These are phyloP conservation scores for Drosophila varians DNA, from an alignment of 1,140 invertebrate genomes.

Conservation along the genomic window DNA sequence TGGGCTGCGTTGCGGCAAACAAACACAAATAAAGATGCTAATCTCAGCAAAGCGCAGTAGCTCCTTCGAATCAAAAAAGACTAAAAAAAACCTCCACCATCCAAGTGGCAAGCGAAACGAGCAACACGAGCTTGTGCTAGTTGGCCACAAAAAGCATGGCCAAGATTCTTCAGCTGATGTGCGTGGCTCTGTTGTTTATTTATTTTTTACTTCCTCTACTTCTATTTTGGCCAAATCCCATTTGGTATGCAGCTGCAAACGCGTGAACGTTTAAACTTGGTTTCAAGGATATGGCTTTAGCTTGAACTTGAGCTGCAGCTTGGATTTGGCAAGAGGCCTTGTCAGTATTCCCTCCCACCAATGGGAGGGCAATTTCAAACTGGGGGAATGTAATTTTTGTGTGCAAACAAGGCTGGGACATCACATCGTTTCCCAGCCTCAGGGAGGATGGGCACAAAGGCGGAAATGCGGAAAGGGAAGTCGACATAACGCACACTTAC, in stretches of 20 bases:
- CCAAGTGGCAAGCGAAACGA: slow-evolving; percentile 45
- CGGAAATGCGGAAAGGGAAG: not conserved
- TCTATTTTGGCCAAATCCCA: slow-evolving; percentile 53
- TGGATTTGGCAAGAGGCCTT: slow-evolving; percentile 40
- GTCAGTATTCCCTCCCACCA: slow-evolving; percentile 42
- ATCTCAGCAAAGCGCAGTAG: slow-evolving; percentile 70
- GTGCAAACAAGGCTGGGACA: slow-evolving; percentile 49
- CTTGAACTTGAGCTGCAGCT: slow-evolving; percentile 20
- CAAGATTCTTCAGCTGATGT: slow-evolving; percentile 53
- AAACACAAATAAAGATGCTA: slow-evolving; percentile 82
- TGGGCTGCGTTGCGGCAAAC: slow-evolving; percentile 61
- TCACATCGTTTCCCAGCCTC: slow-evolving; percentile 39
- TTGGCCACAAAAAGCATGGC: slow-evolving; percentile 39
- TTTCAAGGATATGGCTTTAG: slow-evolving; percentile 42
- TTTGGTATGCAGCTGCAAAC: slow-evolving; percentile 70
- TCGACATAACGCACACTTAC: slow-evolving; percentile 70
- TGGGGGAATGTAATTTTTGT: slow-evolving; percentile 49
- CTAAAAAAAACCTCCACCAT: slow-evolving; percentile 10
- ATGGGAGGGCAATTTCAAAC: slow-evolving; percentile 12
- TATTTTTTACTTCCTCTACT: slow-evolving; percentile 17
- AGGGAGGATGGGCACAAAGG: slow-evolving; percentile 2
- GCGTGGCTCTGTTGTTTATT: slow-evolving; percentile 36
- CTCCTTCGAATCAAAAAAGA: slow-evolving; percentile 14
- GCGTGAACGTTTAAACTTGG: slow-evolving; percentile 73
- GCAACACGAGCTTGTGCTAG: slow-evolving; percentile 40